Base-by-base conservation (phyloP, 2,888 invertebrate species). In the Hemithea aestivaria region DNA sequence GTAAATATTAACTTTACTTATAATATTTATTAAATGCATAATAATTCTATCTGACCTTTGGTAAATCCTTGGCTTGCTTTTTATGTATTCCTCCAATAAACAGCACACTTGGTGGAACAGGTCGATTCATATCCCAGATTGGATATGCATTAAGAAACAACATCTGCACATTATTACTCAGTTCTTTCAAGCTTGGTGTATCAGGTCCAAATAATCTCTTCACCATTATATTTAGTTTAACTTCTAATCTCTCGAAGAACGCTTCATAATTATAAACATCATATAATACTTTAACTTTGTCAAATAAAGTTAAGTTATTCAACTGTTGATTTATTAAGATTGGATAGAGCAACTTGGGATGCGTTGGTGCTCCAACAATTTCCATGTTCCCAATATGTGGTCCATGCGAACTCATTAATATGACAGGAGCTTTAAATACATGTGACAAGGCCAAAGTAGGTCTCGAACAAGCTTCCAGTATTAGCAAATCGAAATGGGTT, bases 81-180 rank as follows among this genome's bases (percentile, higher is more conserved):
- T 23, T 4, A n/a, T 6, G 23, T 2, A n/a, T 23, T 4, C 23
- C 23, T 23, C 23, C 6, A 23, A 23, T 7, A 1, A 7, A 23
- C 4, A 23, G 4, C 1, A 80, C 59, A 37, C 61, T 62, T 0
- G 83, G 75, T 7, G 83, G 70, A 0, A 77, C 53, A 0, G 88
- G 87, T 7, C 60, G 55, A 25, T 67, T 66, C 3, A 55, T 54
- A 27, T 62, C 62, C 55, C 72, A 71, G n/a, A 75, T 36, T 0
- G 73, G 68, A 58, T 82, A 71, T 1, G 66, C 55, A 49, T 87
- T 87, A 5, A 79, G 40, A 32, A 85, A 71, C 6, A 63, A 7
- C 60, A 72, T 56, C 22, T 65, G 66, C 1, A 79, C 54, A 37
- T 72, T 71, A 2, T 58, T 52, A n/a, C 45, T 39, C 9, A 66